Base-by-base conservation (phyloP, 2,113 vertebrate species). In the Microcebus lehilahytsara region DNA sequence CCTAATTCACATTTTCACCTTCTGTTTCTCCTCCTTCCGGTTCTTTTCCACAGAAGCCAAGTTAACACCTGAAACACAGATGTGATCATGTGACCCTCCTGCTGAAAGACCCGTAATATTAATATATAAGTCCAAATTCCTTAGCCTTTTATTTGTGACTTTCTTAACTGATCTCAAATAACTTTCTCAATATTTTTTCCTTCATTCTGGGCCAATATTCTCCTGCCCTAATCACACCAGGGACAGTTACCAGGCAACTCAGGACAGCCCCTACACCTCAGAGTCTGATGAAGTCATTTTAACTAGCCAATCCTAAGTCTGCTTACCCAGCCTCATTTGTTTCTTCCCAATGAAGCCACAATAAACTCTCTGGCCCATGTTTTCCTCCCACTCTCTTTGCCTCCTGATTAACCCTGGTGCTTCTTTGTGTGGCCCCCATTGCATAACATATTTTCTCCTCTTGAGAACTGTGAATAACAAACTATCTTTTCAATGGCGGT, bases 121-220 rank as follows among this genome's bases (percentile, higher is more conserved):
- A 22, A 62, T 62, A 51, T 19, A 22, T 51, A 75, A 91, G 9
- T 56, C 58, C 51, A 90, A 34, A 40, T 72, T 89, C 12, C 25
- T 74, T 75, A 95, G 20, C 25, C 32, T 89, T 91, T 74, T 49
- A 58, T 19, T 93, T 8, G 56, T 77, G 9, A 58, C 16, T 79
- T 66, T 75, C 34, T 93, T 74, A 77, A 91, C 5, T 74, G 37
- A 80, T 89, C 7, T 93, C 74, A 91, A 30, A 53, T 58, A 72
- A 86, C 12, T 94, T 97, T 75, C 13, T 87, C 40, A 49, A 11
- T 80, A 53, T 95, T 17, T 89, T 88, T 87, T 89, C 17, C 49
- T 77, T 87, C 22, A 62, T 12, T 64, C 30, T 23, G 49, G 60
- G 12, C 23, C 40, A 46, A 13, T 92, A 78, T 22, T 77, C 9